A percentile compares a stretch with the other conserved stretches of the same genome.
phyloP scores from a whole-genome alignment of 1,140 invertebrate genomes.

The Lamellibrachia luymesi region DNA sequence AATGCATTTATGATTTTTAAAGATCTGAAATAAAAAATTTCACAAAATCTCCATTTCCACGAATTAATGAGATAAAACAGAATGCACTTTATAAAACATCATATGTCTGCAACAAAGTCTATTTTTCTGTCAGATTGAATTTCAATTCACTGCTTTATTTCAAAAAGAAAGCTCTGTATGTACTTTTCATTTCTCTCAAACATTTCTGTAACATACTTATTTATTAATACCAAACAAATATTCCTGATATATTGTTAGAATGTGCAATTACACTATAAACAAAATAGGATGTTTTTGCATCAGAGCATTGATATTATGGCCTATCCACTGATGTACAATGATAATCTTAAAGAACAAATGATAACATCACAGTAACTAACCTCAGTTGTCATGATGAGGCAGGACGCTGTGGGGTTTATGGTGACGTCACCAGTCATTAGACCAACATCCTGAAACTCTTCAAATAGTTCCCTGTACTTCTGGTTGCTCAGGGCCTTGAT shows the following conservation, averaged over 20 bases:
- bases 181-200: no score
- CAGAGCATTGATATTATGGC: neutral
- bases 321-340: no score
- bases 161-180: no score
- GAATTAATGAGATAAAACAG: neutral
- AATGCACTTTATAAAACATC: neutral
- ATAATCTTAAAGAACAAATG: neutral
- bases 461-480: slow-evolving; percentile 96
- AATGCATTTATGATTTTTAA: neutral
- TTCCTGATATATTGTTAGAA: no score
- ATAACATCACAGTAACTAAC: slow-evolving; percentile 52
- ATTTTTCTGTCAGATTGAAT: no score
- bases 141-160: no score
- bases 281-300: neutral
- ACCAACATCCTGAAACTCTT: slow-evolving; percentile 96
- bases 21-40: neutral
- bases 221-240: no score
- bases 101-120: no score
- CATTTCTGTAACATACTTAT: no score
- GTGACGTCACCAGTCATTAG: slow-evolving; percentile 98
- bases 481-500: slow-evolving; percentile 99
- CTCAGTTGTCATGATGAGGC: slow-evolving; percentile 99
- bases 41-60: neutral
- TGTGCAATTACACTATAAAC: neutral
- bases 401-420: slow-evolving; percentile 95